A percentile compares a stretch with the other conserved stretches of the same genome.
phyloP scores from a whole-genome alignment of 2,797 vertebrate genomes.

The Anabacerthia variegaticeps region DNA sequence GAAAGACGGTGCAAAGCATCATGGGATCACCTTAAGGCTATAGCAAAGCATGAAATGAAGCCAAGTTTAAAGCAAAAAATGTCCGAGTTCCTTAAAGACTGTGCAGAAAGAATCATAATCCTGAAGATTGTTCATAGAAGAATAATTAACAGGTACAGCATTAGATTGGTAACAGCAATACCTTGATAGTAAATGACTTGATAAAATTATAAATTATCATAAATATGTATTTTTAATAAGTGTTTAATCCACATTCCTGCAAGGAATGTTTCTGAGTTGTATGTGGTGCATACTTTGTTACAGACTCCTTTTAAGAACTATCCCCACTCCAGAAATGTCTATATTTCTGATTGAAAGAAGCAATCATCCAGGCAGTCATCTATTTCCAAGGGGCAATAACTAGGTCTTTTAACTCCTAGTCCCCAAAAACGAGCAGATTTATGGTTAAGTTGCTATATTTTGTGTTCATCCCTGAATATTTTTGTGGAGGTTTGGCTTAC shows the following conservation, averaged over 20 bases:
- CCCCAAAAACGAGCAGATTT: background rate
- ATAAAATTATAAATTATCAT: background rate
- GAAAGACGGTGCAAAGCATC: conserved; percentile 96
- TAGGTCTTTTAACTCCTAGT: background rate
- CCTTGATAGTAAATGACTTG: background rate
- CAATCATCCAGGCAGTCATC: background rate
- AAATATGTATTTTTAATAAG: background rate
- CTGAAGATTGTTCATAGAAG: conserved; percentile 94
- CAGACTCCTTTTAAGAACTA: background rate
- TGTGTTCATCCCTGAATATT: background rate
- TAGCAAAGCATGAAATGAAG: conserved; percentile 97
- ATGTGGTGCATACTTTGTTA: background rate
- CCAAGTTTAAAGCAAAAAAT: conserved; percentile 92
- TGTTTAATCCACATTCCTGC: background rate
- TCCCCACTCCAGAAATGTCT: background rate
- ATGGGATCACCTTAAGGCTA: conserved; percentile 98
- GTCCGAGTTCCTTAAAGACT: conserved; percentile 97
- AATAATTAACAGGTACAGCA: conserved; percentile 91
- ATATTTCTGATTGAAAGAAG: background rate
- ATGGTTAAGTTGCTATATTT: background rate
- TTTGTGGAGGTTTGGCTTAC: background rate
- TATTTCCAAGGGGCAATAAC: background rate
- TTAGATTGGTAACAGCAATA: background rate
- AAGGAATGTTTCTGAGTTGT: background rate
- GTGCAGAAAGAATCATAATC: conserved; percentile 95